Percentiles rank a stretch among this genome's conserved stretches.
phyloP scores from a whole-genome alignment of 2,113 vertebrate genomes.

The Nothoprocta perdicaria region DNA sequence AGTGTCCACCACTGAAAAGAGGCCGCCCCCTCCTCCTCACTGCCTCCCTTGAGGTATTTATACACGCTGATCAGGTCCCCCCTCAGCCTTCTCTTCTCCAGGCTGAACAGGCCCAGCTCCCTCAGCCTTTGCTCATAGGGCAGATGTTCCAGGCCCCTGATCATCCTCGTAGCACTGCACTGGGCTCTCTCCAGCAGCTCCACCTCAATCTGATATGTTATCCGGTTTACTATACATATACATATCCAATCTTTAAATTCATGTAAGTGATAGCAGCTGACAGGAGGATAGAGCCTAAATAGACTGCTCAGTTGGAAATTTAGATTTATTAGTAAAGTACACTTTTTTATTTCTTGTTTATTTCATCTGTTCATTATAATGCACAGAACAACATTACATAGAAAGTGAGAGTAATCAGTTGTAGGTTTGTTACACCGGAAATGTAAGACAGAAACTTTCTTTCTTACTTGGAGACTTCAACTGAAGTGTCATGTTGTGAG shows the following conservation, averaged over 20 bases:
- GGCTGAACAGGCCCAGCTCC: no score
- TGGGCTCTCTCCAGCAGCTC: no score
- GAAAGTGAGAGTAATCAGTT: not conserved
- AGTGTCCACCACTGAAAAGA: no score
- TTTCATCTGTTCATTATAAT: not conserved
- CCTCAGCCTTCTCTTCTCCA: no score
- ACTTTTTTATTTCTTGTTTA: not conserved
- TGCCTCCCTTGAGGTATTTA: no score
- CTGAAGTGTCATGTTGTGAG: not conserved
- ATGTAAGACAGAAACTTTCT: not conserved
- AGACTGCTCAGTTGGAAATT: not conserved
- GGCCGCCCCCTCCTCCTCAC: no score
- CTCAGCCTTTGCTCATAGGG: no score
- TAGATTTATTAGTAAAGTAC: not conserved
- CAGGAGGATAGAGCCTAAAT: not conserved
- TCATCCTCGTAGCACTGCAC: no score
- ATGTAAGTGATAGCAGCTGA: not conserved
- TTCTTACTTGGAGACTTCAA: not conserved
- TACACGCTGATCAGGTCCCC: no score
- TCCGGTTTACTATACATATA: not conserved
- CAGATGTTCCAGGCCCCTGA: no score
- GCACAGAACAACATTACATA: not conserved
- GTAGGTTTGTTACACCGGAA: not conserved
- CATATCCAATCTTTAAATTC: not conserved
- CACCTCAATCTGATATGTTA: rapidly evolving